phyloP scores from a whole-genome alignment of 92 coral and sea anemone species.

The Hydrozoanthus gracilis region DNA sequence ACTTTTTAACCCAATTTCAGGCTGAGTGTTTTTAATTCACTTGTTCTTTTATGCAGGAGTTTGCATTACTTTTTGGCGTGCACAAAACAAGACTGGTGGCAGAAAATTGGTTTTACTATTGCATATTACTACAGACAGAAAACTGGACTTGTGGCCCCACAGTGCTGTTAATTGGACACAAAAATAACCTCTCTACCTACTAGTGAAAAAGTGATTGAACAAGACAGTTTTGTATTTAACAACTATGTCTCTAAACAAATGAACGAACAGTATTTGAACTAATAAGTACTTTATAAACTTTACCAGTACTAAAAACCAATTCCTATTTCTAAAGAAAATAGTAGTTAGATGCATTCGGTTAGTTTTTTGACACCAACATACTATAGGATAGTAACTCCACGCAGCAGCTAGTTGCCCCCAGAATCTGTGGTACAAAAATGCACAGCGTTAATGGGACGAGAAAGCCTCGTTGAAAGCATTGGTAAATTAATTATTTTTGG shows the following conservation, averaged over 20 bases:
- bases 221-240: conserved; percentile 14
- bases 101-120: too few species aligned
- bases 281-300: neutral
- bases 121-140: too few species aligned
- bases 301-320: neutral
- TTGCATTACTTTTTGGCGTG: too few species aligned
- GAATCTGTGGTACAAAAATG: conserved; percentile 8
- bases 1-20: too few species aligned
- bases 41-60: too few species aligned
- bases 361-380: neutral
- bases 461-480: neutral
- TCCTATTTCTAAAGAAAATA: conserved; percentile 1
- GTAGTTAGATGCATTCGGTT: neutral
- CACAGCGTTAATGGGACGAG: neutral
- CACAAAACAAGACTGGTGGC: too few species aligned
- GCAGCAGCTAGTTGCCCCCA: conserved; percentile 39
- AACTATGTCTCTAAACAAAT: conserved; percentile 9
- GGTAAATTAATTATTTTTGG: neutral
- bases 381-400: neutral
- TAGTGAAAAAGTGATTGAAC: conserved; percentile 14
- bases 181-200: neutral
- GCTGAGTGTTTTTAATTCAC: too few species aligned
- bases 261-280: conserved; percentile 14
- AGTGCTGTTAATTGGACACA: too few species aligned
- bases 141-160: too few species aligned